These are phyloP conservation scores for Mystacides longicornis DNA, from an alignment of 2,888 invertebrate genomes.

Conservation along the genomic window DNA sequence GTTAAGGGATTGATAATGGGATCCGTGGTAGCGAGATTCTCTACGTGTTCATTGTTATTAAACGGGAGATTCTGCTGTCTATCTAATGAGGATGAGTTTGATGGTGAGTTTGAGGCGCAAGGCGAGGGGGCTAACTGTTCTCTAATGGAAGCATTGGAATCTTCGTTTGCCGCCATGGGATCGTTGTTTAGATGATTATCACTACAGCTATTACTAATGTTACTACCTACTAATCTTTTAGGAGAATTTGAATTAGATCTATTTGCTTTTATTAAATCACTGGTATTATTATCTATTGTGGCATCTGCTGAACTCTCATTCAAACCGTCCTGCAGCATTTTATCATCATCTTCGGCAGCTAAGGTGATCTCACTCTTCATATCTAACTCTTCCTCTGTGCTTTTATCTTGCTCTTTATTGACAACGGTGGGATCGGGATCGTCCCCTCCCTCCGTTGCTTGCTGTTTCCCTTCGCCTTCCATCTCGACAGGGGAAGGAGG, in stretches of 20 bases:
- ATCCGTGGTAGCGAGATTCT: conserved; percentile 13
- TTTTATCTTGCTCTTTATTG: conserved; percentile 28
- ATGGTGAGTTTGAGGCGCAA: conserved; percentile 24
- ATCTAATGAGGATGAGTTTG: conserved; percentile 23
- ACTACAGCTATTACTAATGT: not conserved
- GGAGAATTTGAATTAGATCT: conserved; percentile 24
- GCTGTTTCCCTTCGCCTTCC: not conserved
- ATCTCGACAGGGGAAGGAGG: not conserved
- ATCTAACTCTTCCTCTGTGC: conserved; percentile 27
- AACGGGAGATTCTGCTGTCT: conserved; percentile 16
- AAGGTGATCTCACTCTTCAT: not conserved
- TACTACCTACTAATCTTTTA: conserved; percentile 13
- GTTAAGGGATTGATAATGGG: conserved; percentile 11
- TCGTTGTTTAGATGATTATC: not conserved
- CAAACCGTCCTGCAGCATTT: not conserved
- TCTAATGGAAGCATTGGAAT: conserved; percentile 19
- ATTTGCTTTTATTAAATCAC: conserved; percentile 8
- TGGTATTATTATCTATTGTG: conserved; percentile 1
- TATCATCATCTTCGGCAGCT: not conserved
- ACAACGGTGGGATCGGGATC: conserved; percentile 27
- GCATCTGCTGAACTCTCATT: conserved; percentile 6
- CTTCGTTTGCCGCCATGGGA: conserved; percentile 15
- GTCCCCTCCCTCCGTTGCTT: conserved; percentile 2
- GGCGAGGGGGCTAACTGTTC: conserved; percentile 23
- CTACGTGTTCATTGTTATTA: conserved; percentile 15